Evolutionary conservation across 2,113 vertebrate genomes (phyloP).

Genomic region (Elanus axillaris): DNA sequence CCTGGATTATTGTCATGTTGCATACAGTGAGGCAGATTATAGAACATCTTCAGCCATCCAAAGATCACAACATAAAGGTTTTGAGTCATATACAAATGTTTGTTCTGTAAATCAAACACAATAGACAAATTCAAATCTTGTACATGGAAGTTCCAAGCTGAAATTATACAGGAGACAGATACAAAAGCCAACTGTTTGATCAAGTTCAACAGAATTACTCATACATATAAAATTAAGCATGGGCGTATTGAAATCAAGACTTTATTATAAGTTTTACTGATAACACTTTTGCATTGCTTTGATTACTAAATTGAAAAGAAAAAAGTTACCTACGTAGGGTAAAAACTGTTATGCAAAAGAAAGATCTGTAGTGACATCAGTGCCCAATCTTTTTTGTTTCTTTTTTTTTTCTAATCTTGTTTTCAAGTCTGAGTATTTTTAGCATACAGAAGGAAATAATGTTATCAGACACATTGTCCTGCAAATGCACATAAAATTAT

Average conservation of each 20-base stretch:
- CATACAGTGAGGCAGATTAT: not conserved
- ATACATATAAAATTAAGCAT: not conserved
- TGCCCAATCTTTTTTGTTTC: not conserved
- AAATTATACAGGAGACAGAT: not conserved
- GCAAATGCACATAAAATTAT: not conserved
- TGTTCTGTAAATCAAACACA: not conserved
- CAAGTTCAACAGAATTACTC: not conserved
- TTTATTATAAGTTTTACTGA: not conserved
- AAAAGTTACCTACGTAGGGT: not conserved
- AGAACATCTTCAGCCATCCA: not conserved
- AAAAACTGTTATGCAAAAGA: not conserved
- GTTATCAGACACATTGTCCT: not conserved
- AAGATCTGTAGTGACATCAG: not conserved
- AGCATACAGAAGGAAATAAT: not conserved
- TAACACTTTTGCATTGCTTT: not conserved
- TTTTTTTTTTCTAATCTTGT: not conserved
- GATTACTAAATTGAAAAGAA: not conserved
- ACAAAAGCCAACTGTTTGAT: not conserved
- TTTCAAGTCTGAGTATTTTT: not conserved
- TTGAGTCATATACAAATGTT: not conserved
- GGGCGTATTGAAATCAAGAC: not conserved
- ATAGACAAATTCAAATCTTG: not conserved
- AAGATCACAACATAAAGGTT: not conserved
- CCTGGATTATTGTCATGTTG: not conserved
- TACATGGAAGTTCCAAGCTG: not conserved